Conservation (phyloP, 2,113 vertebrate species). For the Vulpes lagopus region DNA sequence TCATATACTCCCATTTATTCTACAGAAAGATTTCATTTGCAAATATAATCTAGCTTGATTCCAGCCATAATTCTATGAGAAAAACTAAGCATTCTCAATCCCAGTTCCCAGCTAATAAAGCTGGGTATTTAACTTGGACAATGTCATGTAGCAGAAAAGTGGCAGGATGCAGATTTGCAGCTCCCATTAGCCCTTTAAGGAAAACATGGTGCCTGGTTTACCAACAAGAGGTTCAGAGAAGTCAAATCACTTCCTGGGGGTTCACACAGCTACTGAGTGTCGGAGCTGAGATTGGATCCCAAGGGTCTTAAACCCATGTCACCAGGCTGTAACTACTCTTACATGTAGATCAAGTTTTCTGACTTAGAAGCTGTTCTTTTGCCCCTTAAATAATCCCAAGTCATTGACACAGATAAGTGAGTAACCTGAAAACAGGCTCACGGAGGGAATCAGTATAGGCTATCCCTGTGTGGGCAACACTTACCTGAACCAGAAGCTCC, state of each 20-base stretch:
- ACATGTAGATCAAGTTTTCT: background rate
- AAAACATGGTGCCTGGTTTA: background rate
- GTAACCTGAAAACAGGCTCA: background rate
- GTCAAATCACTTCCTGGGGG: background rate
- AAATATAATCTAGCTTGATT: background rate
- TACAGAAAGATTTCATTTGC: background rate
- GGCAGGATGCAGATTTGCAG: background rate
- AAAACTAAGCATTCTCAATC: background rate
- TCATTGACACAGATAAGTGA: background rate
- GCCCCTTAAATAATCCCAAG: too few relatives aligned
- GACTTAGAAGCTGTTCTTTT: background rate
- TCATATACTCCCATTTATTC: background rate
- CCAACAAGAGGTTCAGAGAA: background rate
- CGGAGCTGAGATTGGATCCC: background rate
- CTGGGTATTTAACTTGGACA: background rate
- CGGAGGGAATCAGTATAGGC: background rate
- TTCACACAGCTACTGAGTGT: background rate
- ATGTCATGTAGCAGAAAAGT: background rate
- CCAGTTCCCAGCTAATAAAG: background rate
- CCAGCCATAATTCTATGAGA: background rate
- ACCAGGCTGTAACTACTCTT: background rate
- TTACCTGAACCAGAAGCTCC: conserved; percentile 98
- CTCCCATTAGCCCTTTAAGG: background rate
- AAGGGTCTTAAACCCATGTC: background rate
- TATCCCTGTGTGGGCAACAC: rapidly evolving